Percentiles rank a stretch among this genome's conserved stretches.
Evolutionary conservation across 1,140 invertebrate genomes (phyloP).

Genomic region (Sycophaga agraensis): DNA sequence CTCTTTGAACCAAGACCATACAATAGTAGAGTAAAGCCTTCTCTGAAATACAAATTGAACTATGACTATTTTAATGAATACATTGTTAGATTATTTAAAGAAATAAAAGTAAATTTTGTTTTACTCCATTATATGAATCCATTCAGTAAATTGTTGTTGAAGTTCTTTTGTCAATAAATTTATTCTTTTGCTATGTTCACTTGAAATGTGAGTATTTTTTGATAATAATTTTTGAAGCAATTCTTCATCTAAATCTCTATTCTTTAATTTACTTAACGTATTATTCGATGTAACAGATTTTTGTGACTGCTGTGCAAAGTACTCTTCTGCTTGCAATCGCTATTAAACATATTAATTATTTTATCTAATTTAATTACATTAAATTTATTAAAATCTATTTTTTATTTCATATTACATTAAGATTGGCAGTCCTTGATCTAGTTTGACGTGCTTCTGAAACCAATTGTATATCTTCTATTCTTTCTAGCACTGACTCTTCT

Average conservation of each 20-base stretch:
- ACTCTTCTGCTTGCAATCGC: slow-evolving; percentile 48
- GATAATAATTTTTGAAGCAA: slow-evolving; percentile 64
- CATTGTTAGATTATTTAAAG: neutral
- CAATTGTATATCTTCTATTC: slow-evolving; percentile 7
- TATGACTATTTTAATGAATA: neutral
- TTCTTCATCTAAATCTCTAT: slow-evolving; percentile 69
- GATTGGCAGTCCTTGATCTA: slow-evolving; percentile 6
- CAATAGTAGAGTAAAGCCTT: slow-evolving; percentile 84
- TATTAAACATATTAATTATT: slow-evolving; percentile 41
- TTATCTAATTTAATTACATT: no score
- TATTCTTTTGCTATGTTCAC: slow-evolving; percentile 61
- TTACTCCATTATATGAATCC: slow-evolving; percentile 52
- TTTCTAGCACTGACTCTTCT: slow-evolving; percentile 1
- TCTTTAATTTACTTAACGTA: slow-evolving; percentile 76
- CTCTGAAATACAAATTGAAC: slow-evolving; percentile 60
- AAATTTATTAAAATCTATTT: slow-evolving; percentile 6
- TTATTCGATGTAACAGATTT: slow-evolving; percentile 75
- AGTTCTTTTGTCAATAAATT: slow-evolving; percentile 28
- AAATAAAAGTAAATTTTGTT: slow-evolving; percentile 11
- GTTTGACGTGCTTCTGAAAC: neutral
- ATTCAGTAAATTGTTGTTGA: slow-evolving; percentile 27
- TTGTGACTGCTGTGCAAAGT: slow-evolving; percentile 50
- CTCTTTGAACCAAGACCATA: slow-evolving; percentile 90
- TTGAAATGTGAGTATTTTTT: slow-evolving; percentile 58
- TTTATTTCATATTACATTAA: neutral